Conservation (phyloP, 2,888 invertebrate genomes). For the Synanthedon myopaeformis region DNA sequence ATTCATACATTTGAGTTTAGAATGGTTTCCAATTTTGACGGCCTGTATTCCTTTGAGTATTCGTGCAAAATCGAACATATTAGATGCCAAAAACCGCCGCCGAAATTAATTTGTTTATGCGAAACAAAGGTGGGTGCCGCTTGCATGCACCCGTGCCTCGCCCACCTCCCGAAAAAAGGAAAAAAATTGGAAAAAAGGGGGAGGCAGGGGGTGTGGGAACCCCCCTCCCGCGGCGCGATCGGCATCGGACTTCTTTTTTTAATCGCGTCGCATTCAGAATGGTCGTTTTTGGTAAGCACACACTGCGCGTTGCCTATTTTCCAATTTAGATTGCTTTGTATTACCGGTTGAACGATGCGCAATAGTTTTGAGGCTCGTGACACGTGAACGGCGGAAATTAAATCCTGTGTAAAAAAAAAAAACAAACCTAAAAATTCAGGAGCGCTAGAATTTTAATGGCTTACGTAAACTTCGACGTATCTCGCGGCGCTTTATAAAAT, state of each 20-base stretch:
- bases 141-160: conserved; percentile 64
- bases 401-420: conserved; percentile 18
- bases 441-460: neutral
- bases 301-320: conserved; percentile 70
- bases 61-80: conserved; percentile 37
- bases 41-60: conserved; percentile 9
- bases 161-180: conserved; percentile 63
- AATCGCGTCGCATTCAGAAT: conserved; percentile 67
- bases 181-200: conserved; percentile 52
- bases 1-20: no score
- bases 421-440: neutral
- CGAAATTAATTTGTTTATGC: conserved; percentile 71
- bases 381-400: conserved; percentile 61
- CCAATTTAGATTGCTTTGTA: conserved; percentile 72
- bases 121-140: conserved; percentile 69
- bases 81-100: conserved; percentile 67
- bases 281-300: conserved; percentile 70
- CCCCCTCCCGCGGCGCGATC: conserved; percentile 63
- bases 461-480: neutral
- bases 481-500: no score
- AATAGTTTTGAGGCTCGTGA: conserved; percentile 66
- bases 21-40: no score
- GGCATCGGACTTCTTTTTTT: conserved; percentile 70
- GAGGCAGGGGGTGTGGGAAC: conserved; percentile 27
- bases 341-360: conserved; percentile 68